phyloP scores from a whole-genome alignment of 2,888 invertebrate species.

The Ochlodes sylvanus region DNA sequence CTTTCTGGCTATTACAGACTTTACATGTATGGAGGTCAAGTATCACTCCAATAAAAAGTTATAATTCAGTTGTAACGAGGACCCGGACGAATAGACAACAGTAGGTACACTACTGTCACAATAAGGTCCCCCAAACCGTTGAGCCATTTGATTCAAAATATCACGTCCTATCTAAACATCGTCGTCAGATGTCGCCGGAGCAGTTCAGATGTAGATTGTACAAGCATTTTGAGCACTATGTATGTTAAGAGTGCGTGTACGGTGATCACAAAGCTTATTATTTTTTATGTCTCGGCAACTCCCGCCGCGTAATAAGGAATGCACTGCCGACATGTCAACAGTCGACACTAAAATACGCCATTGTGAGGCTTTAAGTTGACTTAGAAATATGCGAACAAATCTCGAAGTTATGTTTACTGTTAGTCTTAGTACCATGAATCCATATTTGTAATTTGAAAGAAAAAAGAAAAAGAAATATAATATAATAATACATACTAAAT shows the following conservation, averaged over 20 bases:
- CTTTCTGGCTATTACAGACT: too few species aligned
- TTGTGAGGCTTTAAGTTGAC: neutral
- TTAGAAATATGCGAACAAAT: constrained; percentile 11
- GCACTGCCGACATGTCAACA: constrained; percentile 45
- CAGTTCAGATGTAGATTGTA: constrained; percentile 63
- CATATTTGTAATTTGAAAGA: neutral
- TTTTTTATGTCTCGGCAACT: constrained; percentile 74
- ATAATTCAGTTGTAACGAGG: too few species aligned
- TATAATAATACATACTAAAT: too few species aligned
- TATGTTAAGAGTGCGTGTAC: constrained; percentile 50
- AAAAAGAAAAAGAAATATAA: too few species aligned
- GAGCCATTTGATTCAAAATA: constrained; percentile 2
- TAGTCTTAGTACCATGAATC: neutral
- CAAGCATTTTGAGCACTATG: constrained; percentile 52
- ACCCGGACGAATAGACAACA: too few species aligned
- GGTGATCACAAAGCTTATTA: constrained; percentile 77
- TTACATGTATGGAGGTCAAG: too few species aligned
- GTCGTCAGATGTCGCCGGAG: neutral
- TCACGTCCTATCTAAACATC: neutral
- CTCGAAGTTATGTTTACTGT: neutral
- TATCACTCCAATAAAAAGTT: too few species aligned
- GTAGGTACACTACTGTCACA: too few species aligned
- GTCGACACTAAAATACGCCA: constrained; percentile 16
- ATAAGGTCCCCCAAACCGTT: neutral
- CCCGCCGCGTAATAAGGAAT: constrained; percentile 50